Conservation (phyloP, 2,113 vertebrate genomes). For the Ellobius talpinus region DNA sequence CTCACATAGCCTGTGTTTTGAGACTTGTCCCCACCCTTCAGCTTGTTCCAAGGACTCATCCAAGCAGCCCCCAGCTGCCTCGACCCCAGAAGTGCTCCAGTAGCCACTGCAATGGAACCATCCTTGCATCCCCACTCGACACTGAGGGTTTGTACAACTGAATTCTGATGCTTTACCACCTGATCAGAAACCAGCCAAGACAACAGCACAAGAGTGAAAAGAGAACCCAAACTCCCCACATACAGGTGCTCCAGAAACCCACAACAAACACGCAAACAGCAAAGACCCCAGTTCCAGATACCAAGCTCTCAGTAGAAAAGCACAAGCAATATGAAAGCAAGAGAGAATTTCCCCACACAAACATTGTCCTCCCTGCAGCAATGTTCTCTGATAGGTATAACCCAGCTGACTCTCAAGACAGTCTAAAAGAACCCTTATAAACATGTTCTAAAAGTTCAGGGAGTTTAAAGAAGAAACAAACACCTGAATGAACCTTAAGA, state of each 20-base stretch:
- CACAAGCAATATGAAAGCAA: neutral
- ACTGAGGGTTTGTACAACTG: neutral
- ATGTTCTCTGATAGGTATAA: neutral
- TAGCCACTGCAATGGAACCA: neutral
- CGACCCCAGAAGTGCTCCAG: accelerated
- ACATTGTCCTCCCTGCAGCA: neutral
- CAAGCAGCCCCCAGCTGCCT: neutral
- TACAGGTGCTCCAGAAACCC: neutral
- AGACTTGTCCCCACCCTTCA: neutral
- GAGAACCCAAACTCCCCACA: neutral
- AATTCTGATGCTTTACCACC: neutral
- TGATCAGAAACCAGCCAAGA: neutral
- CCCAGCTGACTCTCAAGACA: neutral
- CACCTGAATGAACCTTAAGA: neutral
- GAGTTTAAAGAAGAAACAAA: neutral
- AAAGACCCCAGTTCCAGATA: neutral
- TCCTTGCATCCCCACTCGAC: neutral
- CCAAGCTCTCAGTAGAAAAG: neutral
- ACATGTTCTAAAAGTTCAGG: neutral
- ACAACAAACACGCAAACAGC: neutral
- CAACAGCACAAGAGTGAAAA: neutral
- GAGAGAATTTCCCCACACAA: neutral
- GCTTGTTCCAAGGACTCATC: neutral
- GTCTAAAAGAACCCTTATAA: neutral
- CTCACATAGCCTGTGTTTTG: neutral